Evolutionary conservation across 2,888 invertebrate species (phyloP).

Genomic region (Lepidocyrtoides sp.): DNA sequence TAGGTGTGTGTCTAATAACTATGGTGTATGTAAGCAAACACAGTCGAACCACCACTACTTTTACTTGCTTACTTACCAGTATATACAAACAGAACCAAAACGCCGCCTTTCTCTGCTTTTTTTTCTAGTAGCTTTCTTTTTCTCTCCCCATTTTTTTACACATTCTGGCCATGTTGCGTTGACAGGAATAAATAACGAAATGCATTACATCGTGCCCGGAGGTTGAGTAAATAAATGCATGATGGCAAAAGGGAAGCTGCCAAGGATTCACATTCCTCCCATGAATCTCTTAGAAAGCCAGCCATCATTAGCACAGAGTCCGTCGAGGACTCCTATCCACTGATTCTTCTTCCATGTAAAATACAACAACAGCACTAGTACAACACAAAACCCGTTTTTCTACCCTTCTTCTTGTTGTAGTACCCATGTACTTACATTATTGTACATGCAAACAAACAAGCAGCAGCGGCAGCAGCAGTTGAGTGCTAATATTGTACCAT

Average conservation of each 20-base stretch:
- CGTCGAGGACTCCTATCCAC: constrained; percentile 74
- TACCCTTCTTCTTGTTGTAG: background rate
- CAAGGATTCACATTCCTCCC: constrained; percentile 80
- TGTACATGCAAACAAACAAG: background rate
- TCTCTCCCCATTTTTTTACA: constrained; percentile 63
- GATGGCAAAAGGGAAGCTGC: constrained; percentile 76
- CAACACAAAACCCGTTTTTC: constrained; percentile 39
- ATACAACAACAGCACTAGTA: background rate
- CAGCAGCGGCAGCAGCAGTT: constrained; percentile 7
- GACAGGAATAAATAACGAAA: constrained; percentile 81
- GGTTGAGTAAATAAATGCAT: constrained; percentile 80
- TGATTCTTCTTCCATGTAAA: constrained; percentile 54
- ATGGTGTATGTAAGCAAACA: background rate
- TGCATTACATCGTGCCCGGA: constrained; percentile 79
- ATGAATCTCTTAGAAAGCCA: constrained; percentile 80
- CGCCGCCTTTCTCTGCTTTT: constrained; percentile 42
- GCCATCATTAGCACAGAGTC: constrained; percentile 78
- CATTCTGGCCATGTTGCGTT: constrained; percentile 79
- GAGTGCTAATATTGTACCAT: constrained; percentile 65
- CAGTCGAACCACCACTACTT: constrained; percentile 5
- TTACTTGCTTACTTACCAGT: background rate
- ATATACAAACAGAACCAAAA: too few species aligned
- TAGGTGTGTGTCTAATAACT: constrained; percentile 41
- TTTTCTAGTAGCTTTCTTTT: constrained; percentile 17
- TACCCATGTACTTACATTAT: background rate